phyloP scores from a whole-genome alignment of 2,888 invertebrate species.

The Brachyopa scutellaris region DNA sequence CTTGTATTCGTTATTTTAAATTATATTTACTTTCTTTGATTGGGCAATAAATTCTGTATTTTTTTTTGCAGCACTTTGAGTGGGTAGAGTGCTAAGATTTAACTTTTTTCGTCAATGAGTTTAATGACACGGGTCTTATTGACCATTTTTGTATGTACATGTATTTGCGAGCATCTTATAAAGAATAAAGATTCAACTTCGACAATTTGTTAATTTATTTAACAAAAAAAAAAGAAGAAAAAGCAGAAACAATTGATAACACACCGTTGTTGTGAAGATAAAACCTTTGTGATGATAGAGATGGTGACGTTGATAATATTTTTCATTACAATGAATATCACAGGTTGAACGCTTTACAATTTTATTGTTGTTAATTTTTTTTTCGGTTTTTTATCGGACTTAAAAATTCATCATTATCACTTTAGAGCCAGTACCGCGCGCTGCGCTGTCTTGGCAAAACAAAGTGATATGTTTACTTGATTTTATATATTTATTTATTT shows the following conservation, averaged over 20 bases:
- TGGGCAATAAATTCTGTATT: background rate
- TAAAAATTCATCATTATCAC: background rate
- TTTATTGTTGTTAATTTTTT: background rate
- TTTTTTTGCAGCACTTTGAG: background rate
- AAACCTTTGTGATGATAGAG: background rate
- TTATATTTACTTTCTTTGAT: background rate
- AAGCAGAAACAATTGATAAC: background rate
- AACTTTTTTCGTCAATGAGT: background rate
- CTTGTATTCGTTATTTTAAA: background rate
- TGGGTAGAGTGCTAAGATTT: background rate
- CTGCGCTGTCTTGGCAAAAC: background rate
- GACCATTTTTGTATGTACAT: background rate
- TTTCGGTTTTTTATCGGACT: background rate
- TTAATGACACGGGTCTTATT: background rate
- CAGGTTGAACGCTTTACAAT: slow-evolving; percentile 8
- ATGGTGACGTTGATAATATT: slow-evolving; percentile 29
- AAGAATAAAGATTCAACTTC: background rate
- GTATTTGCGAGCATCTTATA: too few species aligned
- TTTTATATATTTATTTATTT: background rate
- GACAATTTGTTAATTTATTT: slow-evolving; percentile 19
- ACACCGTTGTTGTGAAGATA: slow-evolving; percentile 17
- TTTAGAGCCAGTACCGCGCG: background rate
- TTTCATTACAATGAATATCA: slow-evolving; percentile 35
- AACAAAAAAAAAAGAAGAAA: background rate
- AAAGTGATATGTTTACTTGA: background rate